Evolutionary conservation across 2,888 invertebrate genomes (phyloP).

Genomic region (Acrobasis consociella): DNA sequence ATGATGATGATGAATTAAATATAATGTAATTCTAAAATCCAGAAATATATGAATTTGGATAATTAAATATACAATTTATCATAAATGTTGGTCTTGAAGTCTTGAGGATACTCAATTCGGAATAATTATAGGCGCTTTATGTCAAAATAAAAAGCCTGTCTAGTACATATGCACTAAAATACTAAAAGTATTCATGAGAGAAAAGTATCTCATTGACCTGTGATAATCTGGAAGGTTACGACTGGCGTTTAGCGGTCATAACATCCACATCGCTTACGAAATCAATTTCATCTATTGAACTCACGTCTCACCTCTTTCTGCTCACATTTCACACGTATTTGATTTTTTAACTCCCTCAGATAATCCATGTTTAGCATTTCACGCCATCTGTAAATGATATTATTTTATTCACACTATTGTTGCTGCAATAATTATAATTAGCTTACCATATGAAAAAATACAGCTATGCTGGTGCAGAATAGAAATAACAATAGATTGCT

Average conservation of each 20-base stretch:
- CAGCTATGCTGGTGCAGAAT: neutral
- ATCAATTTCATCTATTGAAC: constrained; percentile 16
- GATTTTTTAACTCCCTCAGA: constrained; percentile 67
- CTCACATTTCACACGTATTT: constrained; percentile 66
- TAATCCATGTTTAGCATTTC: constrained; percentile 67
- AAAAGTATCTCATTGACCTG: constrained; percentile 1
- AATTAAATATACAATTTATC: too few relatives aligned
- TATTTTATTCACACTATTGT: constrained; percentile 1
- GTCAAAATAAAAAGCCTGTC: too few relatives aligned
- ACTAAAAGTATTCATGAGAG: neutral
- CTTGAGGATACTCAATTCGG: too few relatives aligned
- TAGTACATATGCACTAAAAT: too few relatives aligned
- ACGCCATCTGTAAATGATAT: constrained; percentile 64
- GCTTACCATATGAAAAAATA: constrained; percentile 16
- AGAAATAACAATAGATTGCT: constrained; percentile 17
- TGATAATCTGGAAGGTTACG: constrained; percentile 26
- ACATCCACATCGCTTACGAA: constrained; percentile 16
- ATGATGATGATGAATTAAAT: too few relatives aligned
- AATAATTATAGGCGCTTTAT: too few relatives aligned
- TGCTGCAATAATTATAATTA: constrained; percentile 18
- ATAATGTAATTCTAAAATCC: too few relatives aligned
- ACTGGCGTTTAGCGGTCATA: constrained; percentile 16
- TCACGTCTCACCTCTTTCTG: constrained; percentile 59
- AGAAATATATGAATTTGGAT: too few relatives aligned
- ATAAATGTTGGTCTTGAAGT: too few relatives aligned